Conservation (phyloP, 2,888 invertebrate species). For the Ichneumoninae sp. region DNA sequence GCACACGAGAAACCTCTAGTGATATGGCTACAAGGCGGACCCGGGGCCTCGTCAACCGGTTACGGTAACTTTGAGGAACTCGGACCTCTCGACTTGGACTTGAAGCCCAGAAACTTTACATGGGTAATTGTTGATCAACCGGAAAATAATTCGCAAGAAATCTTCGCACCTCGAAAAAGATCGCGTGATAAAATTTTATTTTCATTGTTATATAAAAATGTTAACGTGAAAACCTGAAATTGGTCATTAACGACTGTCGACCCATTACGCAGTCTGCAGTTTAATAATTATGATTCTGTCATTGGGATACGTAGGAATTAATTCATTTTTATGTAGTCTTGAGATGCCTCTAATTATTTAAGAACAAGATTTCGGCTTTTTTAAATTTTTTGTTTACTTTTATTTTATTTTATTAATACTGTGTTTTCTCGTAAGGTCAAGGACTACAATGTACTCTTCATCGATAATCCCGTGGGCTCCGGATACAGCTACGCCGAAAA, state of each 20-base stretch:
- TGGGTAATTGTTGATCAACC: slow-evolving; percentile 87
- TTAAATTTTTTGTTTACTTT: neutral
- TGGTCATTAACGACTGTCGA: neutral
- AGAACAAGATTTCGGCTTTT: neutral
- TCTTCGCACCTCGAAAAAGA: neutral
- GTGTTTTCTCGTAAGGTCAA: slow-evolving; percentile 86
- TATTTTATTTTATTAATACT: neutral
- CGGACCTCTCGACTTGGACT: slow-evolving; percentile 89
- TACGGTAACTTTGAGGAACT: slow-evolving; percentile 95
- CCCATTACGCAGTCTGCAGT: neutral
- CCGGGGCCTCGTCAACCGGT: slow-evolving; percentile 92
- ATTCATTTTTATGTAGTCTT: neutral
- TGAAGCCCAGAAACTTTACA: slow-evolving; percentile 89
- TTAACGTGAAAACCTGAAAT: neutral
- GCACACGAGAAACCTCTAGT: slow-evolving; percentile 89
- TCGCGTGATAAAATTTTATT: neutral
- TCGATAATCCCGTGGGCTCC: slow-evolving; percentile 96
- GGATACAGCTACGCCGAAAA: slow-evolving; percentile 93
- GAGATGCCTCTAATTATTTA: neutral
- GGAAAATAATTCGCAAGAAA: neutral
- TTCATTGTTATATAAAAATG: neutral
- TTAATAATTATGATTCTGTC: neutral
- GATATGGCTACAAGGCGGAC: slow-evolving; percentile 96
- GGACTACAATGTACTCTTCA: slow-evolving; percentile 92
- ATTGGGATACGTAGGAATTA: neutral